Percentiles rank a stretch among this genome's conserved stretches.
phyloP scores from a whole-genome alignment of 2,113 vertebrate species.

The Marcusenius ussheri region DNA sequence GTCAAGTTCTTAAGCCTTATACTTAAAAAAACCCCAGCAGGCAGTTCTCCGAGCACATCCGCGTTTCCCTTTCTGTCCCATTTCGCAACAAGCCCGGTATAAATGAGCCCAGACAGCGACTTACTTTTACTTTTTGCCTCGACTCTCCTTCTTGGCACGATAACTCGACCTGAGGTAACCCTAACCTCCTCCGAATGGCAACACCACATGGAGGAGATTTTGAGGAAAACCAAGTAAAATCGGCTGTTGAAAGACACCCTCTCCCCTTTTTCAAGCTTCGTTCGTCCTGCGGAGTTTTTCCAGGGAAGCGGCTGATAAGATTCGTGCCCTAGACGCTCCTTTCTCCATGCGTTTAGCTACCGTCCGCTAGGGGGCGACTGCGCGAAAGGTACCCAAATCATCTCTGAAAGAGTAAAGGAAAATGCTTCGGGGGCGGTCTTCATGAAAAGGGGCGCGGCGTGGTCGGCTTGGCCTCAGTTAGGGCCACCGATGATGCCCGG shows the following conservation, averaged over 20 bases:
- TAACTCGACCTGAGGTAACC: neutral
- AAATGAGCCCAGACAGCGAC: neutral
- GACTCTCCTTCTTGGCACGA: neutral
- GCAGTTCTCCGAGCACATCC: neutral
- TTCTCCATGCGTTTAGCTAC: neutral
- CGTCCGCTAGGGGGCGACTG: neutral
- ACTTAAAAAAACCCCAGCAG: neutral
- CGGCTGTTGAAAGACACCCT: neutral
- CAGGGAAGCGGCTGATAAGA: neutral
- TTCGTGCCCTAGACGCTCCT: neutral
- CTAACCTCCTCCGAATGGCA: neutral
- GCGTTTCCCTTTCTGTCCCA: neutral
- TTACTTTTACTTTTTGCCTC: neutral
- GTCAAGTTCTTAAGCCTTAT: neutral
- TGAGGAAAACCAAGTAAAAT: neutral
- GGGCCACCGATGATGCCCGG: neutral
- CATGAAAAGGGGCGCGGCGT: neutral
- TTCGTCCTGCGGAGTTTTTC: neutral
- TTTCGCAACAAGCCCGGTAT: neutral
- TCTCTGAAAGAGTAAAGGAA: neutral
- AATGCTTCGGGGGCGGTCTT: neutral
- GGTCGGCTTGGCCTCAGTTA: neutral
- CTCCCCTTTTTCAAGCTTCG: neutral
- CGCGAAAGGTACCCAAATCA: neutral
- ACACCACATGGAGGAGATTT: neutral